Evolutionary conservation across 2,888 invertebrate genomes (phyloP).

Genomic region (Coenonympha glycerion): DNA sequence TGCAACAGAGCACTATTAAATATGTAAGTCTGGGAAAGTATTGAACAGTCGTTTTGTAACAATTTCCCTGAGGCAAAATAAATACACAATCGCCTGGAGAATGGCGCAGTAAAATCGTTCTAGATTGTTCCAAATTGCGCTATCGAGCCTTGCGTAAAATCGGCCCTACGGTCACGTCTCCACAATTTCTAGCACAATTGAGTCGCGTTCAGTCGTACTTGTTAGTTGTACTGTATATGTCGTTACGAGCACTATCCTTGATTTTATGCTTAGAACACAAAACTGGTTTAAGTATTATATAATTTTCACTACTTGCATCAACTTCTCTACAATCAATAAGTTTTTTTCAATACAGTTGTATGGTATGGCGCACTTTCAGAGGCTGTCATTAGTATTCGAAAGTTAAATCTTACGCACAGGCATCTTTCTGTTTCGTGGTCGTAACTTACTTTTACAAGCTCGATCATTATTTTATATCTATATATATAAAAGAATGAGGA

Average conservation of each 20-base stretch:
- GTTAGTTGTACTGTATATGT: constrained; percentile 12
- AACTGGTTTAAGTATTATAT: no score
- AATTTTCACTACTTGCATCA: no score
- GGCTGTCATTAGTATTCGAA: no score
- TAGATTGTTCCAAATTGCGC: constrained; percentile 45
- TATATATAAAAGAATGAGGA: no score
- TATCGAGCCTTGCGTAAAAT: constrained; percentile 38
- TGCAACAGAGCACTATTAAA: constrained; percentile 17
- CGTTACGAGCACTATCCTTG: constrained; percentile 20
- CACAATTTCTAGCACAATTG: constrained; percentile 26
- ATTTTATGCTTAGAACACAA: constrained; percentile 9
- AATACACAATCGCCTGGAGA: constrained; percentile 28
- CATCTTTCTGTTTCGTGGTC: no score
- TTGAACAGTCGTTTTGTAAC: constrained; percentile 23
- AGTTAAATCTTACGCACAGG: no score
- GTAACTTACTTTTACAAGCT: no score
- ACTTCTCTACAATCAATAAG: no score
- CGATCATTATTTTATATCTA: no score
- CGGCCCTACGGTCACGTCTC: constrained; percentile 47
- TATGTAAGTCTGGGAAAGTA: constrained; percentile 15
- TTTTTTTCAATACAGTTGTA: no score
- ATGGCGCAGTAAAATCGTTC: constrained; percentile 40
- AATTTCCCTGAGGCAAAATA: constrained; percentile 28
- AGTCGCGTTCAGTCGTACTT: constrained; percentile 13
- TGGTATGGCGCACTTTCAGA: no score